phyloP scores from a whole-genome alignment of 2,113 vertebrate species.

The Urocynchramus pylzowi region DNA sequence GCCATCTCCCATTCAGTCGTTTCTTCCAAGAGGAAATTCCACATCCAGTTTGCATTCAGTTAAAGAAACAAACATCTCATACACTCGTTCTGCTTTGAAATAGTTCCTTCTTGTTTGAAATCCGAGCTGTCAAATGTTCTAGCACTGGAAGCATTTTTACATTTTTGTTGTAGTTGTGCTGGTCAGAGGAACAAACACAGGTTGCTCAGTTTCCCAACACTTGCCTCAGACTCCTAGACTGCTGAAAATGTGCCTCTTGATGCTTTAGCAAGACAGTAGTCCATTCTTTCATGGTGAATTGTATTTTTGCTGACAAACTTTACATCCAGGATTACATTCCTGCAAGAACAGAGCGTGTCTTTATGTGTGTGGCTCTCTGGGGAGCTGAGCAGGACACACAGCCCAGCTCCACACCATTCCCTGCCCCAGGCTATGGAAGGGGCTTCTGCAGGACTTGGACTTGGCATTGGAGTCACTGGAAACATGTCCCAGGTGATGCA shows the following conservation, averaged over 20 bases:
- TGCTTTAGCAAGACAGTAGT: slow-evolving; percentile 18
- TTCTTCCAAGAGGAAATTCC: slow-evolving; percentile 60
- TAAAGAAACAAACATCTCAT: slow-evolving; percentile 49
- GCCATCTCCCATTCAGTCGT: background rate
- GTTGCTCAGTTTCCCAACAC: background rate
- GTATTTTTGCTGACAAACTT: slow-evolving; percentile 10
- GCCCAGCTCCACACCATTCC: background rate
- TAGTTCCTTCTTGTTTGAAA: slow-evolving; percentile 25
- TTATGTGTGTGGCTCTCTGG: background rate
- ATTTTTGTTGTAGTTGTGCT: background rate
- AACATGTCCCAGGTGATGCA: background rate
- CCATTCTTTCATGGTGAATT: background rate
- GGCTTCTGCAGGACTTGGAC: background rate
- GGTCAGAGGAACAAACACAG: background rate
- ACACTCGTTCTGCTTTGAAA: background rate
- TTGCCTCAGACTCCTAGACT: background rate
- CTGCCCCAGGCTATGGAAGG: background rate
- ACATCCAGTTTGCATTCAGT: slow-evolving; percentile 47
- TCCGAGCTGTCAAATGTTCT: background rate
- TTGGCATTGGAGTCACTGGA: background rate
- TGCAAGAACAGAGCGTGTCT: background rate
- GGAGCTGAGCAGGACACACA: background rate
- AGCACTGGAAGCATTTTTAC: background rate
- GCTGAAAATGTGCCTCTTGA: background rate
- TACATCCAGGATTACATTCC: background rate